Percentiles rank a stretch among this genome's conserved stretches.
These are phyloP conservation scores for Tinea trinotella DNA, from an alignment of 2,888 invertebrate species.

Conservation along the genomic window DNA sequence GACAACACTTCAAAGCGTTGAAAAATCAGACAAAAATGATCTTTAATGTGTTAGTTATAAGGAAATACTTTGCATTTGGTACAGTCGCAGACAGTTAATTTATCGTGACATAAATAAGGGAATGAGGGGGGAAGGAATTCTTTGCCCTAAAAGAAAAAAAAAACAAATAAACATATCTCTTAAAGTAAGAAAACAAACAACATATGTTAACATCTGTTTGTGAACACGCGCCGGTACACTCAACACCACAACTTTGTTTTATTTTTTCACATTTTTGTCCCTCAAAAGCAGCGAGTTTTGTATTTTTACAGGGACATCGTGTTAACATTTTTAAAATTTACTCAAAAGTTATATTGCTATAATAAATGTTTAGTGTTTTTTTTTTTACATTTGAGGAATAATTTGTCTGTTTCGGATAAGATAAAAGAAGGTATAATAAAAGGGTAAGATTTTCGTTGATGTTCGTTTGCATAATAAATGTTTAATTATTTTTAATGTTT, in stretches of 20 bases:
- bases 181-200: constrained; percentile 68
- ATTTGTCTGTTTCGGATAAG: too few relatives aligned
- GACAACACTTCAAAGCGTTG: not conserved
- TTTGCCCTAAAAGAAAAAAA: constrained; percentile 48
- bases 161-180: constrained; percentile 68
- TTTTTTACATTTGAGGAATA: too few relatives aligned
- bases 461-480: too few relatives aligned
- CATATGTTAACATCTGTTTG: constrained; percentile 70
- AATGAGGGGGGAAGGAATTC: constrained; percentile 35
- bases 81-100: constrained; percentile 47
- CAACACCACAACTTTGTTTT: constrained; percentile 24
- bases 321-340: not conserved
- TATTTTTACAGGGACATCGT: not conserved
- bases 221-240: constrained; percentile 49
- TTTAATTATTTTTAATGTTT: too few relatives aligned
- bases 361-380: too few relatives aligned
- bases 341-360: not conserved
- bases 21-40: not conserved
- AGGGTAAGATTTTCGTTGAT: too few relatives aligned
- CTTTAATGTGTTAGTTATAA: not conserved
- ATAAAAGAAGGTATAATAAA: too few relatives aligned
- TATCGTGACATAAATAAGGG: constrained; percentile 66
- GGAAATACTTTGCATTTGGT: not conserved
- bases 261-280: not conserved
- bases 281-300: not conserved